Evolutionary conservation across 2,797 vertebrate species (phyloP).

Genomic region (Scyliorhinus canicula): DNA sequence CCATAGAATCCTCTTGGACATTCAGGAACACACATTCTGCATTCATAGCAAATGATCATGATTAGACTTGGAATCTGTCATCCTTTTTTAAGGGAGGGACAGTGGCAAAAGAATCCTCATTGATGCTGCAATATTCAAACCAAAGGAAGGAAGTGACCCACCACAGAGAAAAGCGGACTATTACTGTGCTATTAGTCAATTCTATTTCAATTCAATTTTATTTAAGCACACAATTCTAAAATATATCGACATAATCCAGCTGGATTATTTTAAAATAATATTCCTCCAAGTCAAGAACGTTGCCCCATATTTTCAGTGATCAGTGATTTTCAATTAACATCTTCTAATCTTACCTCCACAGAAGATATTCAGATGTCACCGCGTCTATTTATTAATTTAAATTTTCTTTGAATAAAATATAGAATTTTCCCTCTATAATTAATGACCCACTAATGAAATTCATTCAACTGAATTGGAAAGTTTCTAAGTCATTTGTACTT

Average conservation of each 20-base stretch:
- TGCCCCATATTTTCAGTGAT: background rate
- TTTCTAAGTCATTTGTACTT: background rate
- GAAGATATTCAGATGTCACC: background rate
- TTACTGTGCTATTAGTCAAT: background rate
- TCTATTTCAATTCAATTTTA: background rate
- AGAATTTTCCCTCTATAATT: background rate
- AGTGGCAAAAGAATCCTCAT: background rate
- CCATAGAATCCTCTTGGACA: conserved; percentile 91
- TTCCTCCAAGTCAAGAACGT: background rate
- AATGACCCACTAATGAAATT: background rate
- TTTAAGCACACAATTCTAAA: background rate
- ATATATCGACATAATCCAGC: background rate
- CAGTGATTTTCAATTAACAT: background rate
- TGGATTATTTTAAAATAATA: background rate
- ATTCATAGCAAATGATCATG: background rate
- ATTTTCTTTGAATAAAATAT: no score
- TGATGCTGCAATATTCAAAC: background rate
- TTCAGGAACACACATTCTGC: conserved; percentile 85
- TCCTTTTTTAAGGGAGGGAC: background rate
- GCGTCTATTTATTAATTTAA: background rate
- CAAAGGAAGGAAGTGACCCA: background rate
- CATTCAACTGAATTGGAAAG: background rate
- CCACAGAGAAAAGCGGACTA: background rate
- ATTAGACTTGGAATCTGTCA: background rate
- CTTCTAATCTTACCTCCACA: background rate